phyloP scores from a whole-genome alignment of 2,113 vertebrate species.

The Phocoena phocoena region DNA sequence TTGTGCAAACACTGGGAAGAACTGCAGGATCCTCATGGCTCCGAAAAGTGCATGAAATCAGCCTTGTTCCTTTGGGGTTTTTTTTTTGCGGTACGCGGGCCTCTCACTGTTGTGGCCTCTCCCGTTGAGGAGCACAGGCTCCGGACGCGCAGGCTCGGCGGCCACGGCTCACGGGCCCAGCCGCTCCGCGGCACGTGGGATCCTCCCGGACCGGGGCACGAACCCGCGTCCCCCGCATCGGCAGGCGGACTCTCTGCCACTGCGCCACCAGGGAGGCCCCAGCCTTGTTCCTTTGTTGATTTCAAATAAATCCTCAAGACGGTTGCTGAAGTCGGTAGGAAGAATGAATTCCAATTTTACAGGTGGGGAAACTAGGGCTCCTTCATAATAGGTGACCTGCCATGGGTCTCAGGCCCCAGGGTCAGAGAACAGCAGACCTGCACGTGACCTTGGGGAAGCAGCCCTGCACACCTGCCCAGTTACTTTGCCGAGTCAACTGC shows the following conservation, averaged over 20 bases:
- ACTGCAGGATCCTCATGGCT: not conserved
- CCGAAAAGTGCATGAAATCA: not conserved
- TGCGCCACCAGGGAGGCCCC: not conserved
- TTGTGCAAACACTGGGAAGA: not conserved
- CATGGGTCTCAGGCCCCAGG: not conserved
- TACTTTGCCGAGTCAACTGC: not conserved
- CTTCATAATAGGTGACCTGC: not conserved
- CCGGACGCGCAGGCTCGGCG: too few species aligned
- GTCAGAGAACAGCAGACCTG: not conserved
- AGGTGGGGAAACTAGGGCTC: not conserved
- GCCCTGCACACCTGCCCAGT: constrained; percentile 44
- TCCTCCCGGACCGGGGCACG: too few species aligned
- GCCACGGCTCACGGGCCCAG: too few species aligned
- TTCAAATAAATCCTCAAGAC: not conserved
- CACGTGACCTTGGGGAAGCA: not conserved
- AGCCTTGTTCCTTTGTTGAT: not conserved
- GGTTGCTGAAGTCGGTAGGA: not conserved
- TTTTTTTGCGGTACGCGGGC: too few species aligned
- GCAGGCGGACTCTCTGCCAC: too few species aligned
- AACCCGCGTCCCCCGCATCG: too few species aligned
- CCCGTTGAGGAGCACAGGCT: too few species aligned
- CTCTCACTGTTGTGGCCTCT: too few species aligned
- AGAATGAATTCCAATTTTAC: constrained; percentile 5
- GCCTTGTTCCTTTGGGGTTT: not conserved
- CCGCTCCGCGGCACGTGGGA: too few species aligned